Base-by-base conservation (phyloP, 1,140 invertebrate species). In the Branchinecta lynchi region DNA sequence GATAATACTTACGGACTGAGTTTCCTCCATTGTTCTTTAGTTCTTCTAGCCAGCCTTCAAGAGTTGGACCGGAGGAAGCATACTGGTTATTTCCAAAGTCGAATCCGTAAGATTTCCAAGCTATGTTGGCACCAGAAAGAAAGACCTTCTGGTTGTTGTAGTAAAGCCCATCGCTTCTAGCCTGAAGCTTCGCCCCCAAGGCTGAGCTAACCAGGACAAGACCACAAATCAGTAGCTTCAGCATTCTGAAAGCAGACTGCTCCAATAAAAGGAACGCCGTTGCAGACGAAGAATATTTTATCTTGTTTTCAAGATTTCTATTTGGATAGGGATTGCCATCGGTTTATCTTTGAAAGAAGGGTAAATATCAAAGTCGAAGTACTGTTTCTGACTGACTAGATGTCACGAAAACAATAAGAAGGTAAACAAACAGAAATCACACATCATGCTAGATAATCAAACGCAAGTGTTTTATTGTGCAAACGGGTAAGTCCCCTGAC, bases 121-220 rank as follows among this genome's bases (percentile, higher is more conserved):
- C 78, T 66, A 78, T 75, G 73, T 81, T 81, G 10, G 73, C 74
- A 7, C 80, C 80, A 20, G 77, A 79, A 32, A 81, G 74, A 69
- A 80, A 80, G 0, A 80, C 76, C 44, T 74, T 72, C 17, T 79
- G 72, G 15, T 76, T 76, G 43, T 76, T 74, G 68, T 76, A 76
- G 51, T 60, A 60, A 3, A 60, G 17, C 17, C 51, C 51, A 60
- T 60, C 51, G 6, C 2, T 12, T 60, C 17, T 12, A 20, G 51
- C 51, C 17, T 12, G 12, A 3, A 60, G 51, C 17, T 60, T 60
- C 17, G 51, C 51, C 51, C 51, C 12, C 12, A 60, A 60, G 51
- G 51, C 12, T 15, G 51, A 20, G 51, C 12, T 20, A 15, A 60
- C 12, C 51, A 60, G 51, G 3, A 6, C 12, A 20, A 60, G 17